Evolutionary conservation across 2,888 invertebrate genomes (phyloP).

Genomic region (Platypus cylindrus): DNA sequence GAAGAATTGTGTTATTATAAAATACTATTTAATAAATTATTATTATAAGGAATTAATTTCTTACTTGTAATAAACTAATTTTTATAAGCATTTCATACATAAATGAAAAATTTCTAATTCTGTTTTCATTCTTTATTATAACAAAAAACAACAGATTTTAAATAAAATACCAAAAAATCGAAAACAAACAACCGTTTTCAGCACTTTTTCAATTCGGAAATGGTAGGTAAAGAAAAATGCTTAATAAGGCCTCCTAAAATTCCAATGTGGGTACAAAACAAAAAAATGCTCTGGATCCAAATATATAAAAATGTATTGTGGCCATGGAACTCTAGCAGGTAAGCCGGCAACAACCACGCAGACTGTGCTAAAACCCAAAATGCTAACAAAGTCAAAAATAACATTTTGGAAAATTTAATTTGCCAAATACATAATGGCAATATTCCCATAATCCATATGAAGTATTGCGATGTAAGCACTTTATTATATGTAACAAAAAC

Average conservation of each 20-base stretch:
- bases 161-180: too few species aligned
- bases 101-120: too few species aligned
- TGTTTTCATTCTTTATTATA: too few species aligned
- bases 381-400: constrained; percentile 38
- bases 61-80: too few species aligned
- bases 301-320: constrained; percentile 70
- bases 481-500: constrained; percentile 88
- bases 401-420: constrained; percentile 43
- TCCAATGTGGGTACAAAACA: constrained; percentile 71
- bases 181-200: too few species aligned
- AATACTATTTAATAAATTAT: too few species aligned
- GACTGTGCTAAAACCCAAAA: constrained; percentile 64
- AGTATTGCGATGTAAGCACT: constrained; percentile 95
- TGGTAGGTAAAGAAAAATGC: too few species aligned
- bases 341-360: constrained; percentile 83
- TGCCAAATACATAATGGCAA: constrained; percentile 70
- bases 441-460: constrained; percentile 88
- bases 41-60: too few species aligned
- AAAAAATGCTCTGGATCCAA: constrained; percentile 72
- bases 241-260: constrained; percentile 31
- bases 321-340: constrained; percentile 80
- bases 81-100: too few species aligned
- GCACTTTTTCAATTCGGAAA: too few species aligned
- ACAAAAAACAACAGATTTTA: too few species aligned
- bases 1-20: too few species aligned